phyloP scores from a whole-genome alignment of 2,113 vertebrate genomes.

The Tyto alba region DNA sequence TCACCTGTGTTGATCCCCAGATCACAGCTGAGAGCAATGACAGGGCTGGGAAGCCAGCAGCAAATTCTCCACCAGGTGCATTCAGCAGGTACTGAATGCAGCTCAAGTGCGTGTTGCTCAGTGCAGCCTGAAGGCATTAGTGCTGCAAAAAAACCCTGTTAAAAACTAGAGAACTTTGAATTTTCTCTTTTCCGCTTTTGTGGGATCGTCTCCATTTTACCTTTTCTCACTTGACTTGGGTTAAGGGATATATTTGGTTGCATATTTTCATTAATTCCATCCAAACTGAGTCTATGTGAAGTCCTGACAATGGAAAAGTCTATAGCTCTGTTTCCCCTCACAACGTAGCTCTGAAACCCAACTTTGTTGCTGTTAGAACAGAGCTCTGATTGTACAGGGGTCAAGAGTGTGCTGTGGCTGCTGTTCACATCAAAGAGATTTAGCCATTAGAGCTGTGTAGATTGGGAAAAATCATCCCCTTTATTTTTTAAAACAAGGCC shows the following conservation, averaged over 20 bases:
- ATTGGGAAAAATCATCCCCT: background rate
- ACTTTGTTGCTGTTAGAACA: background rate
- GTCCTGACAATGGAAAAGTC: background rate
- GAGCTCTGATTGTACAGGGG: background rate
- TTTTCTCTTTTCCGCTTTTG: background rate
- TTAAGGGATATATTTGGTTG: background rate
- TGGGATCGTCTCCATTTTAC: background rate
- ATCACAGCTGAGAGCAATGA: background rate
- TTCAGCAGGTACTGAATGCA: background rate
- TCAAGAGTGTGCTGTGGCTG: background rate
- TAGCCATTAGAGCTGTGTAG: background rate
- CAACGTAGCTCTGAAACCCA: background rate
- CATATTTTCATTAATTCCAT: background rate
- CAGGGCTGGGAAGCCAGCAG: background rate
- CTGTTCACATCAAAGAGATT: background rate
- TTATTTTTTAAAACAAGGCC: conserved; percentile 1
- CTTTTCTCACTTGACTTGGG: background rate
- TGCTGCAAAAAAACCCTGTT: background rate
- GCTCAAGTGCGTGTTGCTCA: background rate
- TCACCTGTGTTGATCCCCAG: background rate
- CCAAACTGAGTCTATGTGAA: background rate
- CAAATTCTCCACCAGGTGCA: background rate
- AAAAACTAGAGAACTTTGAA: background rate
- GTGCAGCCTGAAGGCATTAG: background rate
- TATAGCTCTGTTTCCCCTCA: background rate